Conservation (phyloP, 2,113 vertebrate genomes). For the Tichodroma muraria region DNA sequence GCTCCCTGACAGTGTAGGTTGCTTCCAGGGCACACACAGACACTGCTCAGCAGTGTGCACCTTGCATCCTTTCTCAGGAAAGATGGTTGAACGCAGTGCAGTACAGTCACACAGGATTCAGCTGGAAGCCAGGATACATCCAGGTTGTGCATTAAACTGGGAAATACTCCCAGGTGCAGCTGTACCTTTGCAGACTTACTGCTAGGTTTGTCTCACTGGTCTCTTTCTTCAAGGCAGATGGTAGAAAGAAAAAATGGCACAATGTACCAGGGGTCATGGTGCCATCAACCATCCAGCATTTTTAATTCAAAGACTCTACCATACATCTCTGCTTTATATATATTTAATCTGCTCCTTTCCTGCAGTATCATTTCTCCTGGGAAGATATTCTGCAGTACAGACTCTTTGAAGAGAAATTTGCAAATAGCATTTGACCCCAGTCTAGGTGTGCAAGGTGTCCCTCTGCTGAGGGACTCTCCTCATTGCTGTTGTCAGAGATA, state of each 20-base stretch:
- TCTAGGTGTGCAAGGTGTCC: background rate
- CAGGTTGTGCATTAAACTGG: background rate
- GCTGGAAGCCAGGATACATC: background rate
- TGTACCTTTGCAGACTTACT: background rate
- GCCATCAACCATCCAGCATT: background rate
- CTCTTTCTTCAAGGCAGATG: background rate
- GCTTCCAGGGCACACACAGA: background rate
- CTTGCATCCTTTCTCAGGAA: background rate
- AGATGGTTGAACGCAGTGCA: background rate
- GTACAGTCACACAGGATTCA: background rate
- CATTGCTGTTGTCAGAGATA: background rate
- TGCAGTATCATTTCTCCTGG: background rate
- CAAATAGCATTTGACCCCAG: background rate
- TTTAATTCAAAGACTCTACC: background rate
- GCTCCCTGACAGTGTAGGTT: fast-evolving
- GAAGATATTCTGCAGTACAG: background rate
- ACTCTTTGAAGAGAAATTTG: background rate
- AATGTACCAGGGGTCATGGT: background rate
- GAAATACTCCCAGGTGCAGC: background rate
- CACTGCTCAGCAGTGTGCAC: fast-evolving
- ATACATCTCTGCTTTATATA: background rate
- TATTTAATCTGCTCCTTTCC: background rate
- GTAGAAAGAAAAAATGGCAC: background rate
- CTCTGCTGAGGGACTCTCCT: background rate
- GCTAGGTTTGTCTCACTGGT: background rate